Evolutionary conservation across 2,888 invertebrate species (phyloP).

Genomic region (Drosophila pegasa): DNA sequence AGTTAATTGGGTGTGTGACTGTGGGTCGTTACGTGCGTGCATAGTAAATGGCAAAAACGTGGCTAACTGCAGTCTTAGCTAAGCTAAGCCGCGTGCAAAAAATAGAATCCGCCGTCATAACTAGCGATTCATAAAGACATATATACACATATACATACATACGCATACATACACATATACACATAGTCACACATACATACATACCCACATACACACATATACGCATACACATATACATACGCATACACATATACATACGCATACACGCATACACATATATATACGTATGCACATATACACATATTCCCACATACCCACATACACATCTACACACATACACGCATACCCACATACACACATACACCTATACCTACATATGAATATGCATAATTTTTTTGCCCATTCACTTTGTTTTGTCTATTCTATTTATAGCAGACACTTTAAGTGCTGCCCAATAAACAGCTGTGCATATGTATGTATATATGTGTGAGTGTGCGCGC

Average conservation of each 20-base stretch:
- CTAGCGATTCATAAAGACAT: constrained; percentile 11
- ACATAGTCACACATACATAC: background rate
- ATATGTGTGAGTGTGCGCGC: background rate
- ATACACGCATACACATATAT: no score
- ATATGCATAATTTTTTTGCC: constrained; percentile 15
- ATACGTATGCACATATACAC: background rate
- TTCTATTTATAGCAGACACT: constrained; percentile 32
- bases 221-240: background rate
- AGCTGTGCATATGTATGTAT: background rate
- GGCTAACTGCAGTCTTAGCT: constrained; percentile 47
- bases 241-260: background rate
- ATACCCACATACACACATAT: background rate
- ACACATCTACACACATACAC: background rate
- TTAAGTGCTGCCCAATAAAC: constrained; percentile 42
- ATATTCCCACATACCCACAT: background rate
- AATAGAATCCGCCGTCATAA: constrained; percentile 47
- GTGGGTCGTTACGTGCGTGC: constrained; percentile 58
- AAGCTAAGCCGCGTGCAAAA: constrained; percentile 36
- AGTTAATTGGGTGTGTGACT: constrained; percentile 61
- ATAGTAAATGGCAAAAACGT: constrained; percentile 51
- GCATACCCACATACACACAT: background rate
- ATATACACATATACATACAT: background rate
- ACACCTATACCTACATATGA: background rate
- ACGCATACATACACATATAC: background rate
- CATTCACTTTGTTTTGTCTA: constrained; percentile 24